Evolutionary conservation across 2,888 invertebrate genomes (phyloP).

Genomic region (Drosophila peninsularis): DNA sequence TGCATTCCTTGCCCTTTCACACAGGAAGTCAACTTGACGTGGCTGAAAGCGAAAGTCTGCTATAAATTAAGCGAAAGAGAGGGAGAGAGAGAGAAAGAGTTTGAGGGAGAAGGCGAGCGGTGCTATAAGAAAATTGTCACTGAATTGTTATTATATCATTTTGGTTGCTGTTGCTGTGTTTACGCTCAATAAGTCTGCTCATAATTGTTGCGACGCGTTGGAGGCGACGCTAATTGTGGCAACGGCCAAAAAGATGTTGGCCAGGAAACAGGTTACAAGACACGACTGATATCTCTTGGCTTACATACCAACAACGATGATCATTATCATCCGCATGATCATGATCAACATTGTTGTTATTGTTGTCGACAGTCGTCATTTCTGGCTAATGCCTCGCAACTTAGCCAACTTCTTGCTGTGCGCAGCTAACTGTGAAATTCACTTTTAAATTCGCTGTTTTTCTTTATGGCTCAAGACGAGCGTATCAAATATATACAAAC

Average conservation of each 20-base stretch:
- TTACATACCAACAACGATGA: conserved; percentile 31
- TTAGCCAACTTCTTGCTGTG: conserved; percentile 52
- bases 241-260: conserved; percentile 45
- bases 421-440: conserved; percentile 66
- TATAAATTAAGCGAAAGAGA: conserved; percentile 12
- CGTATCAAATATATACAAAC: conserved; percentile 34
- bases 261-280: conserved; percentile 57
- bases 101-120: not conserved
- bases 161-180: conserved; percentile 15
- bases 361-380: conserved; percentile 23
- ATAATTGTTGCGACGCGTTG: conserved; percentile 54
- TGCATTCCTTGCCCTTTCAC: conserved; percentile 59
- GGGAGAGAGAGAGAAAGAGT: not conserved
- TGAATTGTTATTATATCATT: conserved; percentile 56
- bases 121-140: conserved; percentile 50
- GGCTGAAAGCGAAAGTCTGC: conserved; percentile 55
- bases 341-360: conserved; percentile 12
- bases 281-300: conserved; percentile 39
- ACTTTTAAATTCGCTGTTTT: conserved; percentile 48
- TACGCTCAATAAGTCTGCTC: conserved; percentile 59
- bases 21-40: conserved; percentile 51
- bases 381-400: conserved; percentile 54
- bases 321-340: conserved; percentile 3
- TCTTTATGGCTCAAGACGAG: conserved; percentile 20
- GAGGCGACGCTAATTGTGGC: conserved; percentile 56